Conservation (phyloP, 2,113 vertebrate genomes). For the Nyctereutes procyonoides region DNA sequence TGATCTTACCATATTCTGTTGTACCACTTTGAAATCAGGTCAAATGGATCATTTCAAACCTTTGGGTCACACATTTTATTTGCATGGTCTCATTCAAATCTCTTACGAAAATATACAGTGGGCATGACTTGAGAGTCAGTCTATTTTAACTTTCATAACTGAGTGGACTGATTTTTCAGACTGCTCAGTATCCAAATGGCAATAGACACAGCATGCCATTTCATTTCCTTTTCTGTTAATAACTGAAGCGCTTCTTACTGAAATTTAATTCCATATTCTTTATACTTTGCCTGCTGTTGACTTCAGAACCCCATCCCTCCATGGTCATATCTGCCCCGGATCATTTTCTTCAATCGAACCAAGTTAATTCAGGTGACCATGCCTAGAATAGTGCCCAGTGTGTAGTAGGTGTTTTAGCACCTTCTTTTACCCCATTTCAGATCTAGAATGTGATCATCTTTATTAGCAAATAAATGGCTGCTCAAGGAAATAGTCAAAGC, state of each 20-base stretch:
- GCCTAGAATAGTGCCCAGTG: neutral
- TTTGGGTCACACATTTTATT: constrained; percentile 41
- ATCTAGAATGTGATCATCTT: neutral
- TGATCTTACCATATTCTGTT: constrained; percentile 51
- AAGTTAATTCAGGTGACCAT: neutral
- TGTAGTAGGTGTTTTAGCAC: neutral
- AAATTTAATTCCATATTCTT: neutral
- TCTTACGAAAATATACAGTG: neutral
- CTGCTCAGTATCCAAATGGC: neutral
- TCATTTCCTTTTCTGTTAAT: constrained; percentile 44
- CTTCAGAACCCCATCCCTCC: neutral
- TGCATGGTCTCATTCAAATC: neutral
- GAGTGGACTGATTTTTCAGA: constrained; percentile 45
- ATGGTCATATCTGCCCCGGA: neutral
- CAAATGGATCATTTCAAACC: constrained; percentile 58
- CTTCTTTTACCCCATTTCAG: neutral
- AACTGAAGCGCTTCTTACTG: neutral
- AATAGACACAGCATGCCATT: neutral
- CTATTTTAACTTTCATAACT: constrained; percentile 1
- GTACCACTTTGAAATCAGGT: constrained; percentile 36
- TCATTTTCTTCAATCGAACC: neutral
- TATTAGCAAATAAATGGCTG: neutral
- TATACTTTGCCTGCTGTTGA: neutral
- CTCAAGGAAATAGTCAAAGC: neutral
- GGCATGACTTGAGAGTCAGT: neutral